Base-by-base conservation (phyloP, 64 coral and sea anemone species). In the Hydrozoanthus tunicans region DNA sequence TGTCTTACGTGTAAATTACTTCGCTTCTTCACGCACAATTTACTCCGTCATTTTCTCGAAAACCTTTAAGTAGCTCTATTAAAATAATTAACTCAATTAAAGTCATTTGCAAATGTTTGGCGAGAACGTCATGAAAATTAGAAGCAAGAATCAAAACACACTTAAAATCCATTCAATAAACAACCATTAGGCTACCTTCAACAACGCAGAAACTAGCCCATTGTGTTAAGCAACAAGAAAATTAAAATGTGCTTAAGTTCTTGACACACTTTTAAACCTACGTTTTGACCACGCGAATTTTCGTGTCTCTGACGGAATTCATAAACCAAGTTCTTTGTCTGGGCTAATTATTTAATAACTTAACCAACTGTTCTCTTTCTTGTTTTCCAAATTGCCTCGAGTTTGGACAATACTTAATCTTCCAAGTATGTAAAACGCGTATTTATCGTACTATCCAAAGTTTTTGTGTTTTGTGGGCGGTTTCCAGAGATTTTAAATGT, bases 101-200 rank as follows among this genome's bases (percentile, higher is more conserved):
- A 77, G 9, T 54, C 4, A 10, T 54, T 17, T n/a, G 8, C 53
- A 13, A 4, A 11, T 79, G n/a, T 57, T 56, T 56, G 57, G 53
- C n/a, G 43, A 6, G 53, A 14, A 79, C 77, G 77, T 79, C 77
- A 79, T 2, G 53, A 9, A 79, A 79, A 79, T 79, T 79, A 58
- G 53, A 55, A 62, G 57, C 5, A 62, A 25, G 27, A 62, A 62
- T 12, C 1, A 56, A 57, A 55, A 7, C 6, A 51, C 73, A 12
- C 20, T 58, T 56, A 20, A 66, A 79, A 79, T 14, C 23, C 53
- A 79, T 5, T 8, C 15, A n/a, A 20, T 5, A 77, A 77, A 62
- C 9, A 81, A 1, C 20, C 58, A 57, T 9, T 6, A 81, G 79
- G 56, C 17, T 27, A 10, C 3, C 11, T 20, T 80, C 17, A 43